Evolutionary conservation across 2,888 invertebrate genomes (phyloP).

Genomic region (Scelioninae gen. 1): DNA sequence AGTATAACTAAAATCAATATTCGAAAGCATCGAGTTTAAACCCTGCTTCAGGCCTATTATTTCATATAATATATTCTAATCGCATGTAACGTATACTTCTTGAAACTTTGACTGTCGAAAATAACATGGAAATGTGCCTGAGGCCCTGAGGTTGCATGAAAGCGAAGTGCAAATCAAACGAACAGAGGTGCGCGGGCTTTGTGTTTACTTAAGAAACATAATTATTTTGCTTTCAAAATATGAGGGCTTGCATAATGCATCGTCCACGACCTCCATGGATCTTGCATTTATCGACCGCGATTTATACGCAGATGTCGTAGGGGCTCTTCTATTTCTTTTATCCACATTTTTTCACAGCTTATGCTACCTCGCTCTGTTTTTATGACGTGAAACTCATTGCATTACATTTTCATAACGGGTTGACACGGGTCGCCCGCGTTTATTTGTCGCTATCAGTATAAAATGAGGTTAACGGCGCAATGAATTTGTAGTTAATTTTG

Average conservation of each 20-base stretch:
- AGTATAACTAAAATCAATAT: no score
- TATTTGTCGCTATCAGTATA: no score
- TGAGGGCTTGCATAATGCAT: conserved; percentile 30
- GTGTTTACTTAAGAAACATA: conserved; percentile 15
- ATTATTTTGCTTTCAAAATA: conserved; percentile 27
- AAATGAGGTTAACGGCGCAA: no score
- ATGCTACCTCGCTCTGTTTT: no score
- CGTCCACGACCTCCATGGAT: neutral
- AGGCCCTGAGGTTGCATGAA: neutral
- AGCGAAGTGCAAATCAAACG: neutral
- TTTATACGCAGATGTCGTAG: conserved; percentile 9
- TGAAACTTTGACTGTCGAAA: conserved; percentile 22
- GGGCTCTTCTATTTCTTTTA: no score
- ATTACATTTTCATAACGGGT: no score
- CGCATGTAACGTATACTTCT: conserved; percentile 6
- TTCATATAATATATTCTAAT: conserved; percentile 28
- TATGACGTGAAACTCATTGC: no score
- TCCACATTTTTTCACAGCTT: no score
- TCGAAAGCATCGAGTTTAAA: no score
- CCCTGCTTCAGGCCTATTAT: no score
- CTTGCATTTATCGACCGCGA: conserved; percentile 31
- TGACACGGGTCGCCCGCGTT: no score
- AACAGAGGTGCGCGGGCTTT: neutral
- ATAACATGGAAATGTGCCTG: conserved; percentile 15
- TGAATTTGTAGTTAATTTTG: no score